Conservation (phyloP, 2,797 vertebrate species). For the Triplophysa yarkandensis region DNA sequence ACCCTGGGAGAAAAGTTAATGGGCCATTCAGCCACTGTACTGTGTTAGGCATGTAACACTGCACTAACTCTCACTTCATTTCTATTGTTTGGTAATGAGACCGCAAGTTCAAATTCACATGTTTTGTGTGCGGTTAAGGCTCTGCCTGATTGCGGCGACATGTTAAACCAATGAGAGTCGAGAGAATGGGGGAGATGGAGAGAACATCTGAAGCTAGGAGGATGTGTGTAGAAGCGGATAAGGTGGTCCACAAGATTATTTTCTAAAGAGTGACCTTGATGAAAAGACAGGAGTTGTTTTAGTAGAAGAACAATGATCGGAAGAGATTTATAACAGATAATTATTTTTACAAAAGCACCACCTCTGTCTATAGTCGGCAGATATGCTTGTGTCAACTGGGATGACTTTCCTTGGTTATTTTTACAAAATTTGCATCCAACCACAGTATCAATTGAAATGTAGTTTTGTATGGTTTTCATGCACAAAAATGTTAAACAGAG, state of each 20-base stretch:
- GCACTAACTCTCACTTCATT: conserved; percentile 12
- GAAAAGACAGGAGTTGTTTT: conserved; percentile 27
- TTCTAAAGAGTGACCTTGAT: conserved; percentile 26
- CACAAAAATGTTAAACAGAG: neutral
- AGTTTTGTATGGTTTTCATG: conserved; percentile 26
- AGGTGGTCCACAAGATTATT: conserved; percentile 26
- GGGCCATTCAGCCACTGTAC: conserved; percentile 52
- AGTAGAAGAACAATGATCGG: conserved; percentile 33
- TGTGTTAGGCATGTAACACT: conserved; percentile 43
- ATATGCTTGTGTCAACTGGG: neutral
- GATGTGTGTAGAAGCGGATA: conserved; percentile 19
- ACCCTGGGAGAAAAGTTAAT: conserved; percentile 52
- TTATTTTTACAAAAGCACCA: conserved; percentile 42
- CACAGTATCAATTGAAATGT: conserved; percentile 9
- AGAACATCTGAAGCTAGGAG: conserved; percentile 4
- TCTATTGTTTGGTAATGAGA: conserved; percentile 57
- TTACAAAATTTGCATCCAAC: conserved; percentile 18
- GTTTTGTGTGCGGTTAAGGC: conserved; percentile 12
- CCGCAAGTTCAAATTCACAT: conserved; percentile 37
- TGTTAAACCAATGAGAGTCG: conserved; percentile 16
- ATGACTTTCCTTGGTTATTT: conserved; percentile 46
- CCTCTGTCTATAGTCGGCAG: conserved; percentile 19
- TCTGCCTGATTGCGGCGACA: conserved; percentile 2
- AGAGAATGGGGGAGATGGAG: conserved; percentile 7
- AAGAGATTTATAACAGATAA: conserved; percentile 21